A percentile compares a stretch with the other conserved stretches of the same genome.
Evolutionary conservation across 37 sponge, comb jelly and placozoan species (phyloP).

Genomic region (Bolinopsis microptera): DNA sequence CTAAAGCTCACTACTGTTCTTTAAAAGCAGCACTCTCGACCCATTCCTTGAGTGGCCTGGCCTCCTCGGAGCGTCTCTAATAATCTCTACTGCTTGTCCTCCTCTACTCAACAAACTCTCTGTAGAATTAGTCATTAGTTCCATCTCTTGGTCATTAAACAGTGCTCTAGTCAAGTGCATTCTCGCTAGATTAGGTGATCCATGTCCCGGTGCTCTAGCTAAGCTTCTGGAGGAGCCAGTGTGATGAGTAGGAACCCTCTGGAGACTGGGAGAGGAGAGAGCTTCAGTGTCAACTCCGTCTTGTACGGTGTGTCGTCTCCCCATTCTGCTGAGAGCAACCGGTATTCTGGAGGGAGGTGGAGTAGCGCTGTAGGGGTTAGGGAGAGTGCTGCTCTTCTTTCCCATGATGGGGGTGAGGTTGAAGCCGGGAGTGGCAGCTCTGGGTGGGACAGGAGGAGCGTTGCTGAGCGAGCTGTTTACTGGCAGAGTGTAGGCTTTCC

Average conservation of each 20-base stretch:
- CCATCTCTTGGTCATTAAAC: neutral
- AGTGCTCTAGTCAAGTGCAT: neutral
- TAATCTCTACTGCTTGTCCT: no score
- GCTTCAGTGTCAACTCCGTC: neutral
- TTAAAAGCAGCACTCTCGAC: conserved; percentile 9
- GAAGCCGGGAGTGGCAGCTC: neutral
- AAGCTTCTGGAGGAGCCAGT: neutral
- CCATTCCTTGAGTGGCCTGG: conserved; percentile 43
- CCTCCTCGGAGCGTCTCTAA: neutral
- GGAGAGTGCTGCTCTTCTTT: conserved; percentile 49
- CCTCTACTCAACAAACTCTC: conserved; percentile 5
- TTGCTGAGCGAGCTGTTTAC: neutral
- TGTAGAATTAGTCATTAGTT: neutral
- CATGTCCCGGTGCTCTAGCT: neutral
- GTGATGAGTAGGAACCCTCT: neutral
- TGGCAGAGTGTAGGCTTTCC: neutral
- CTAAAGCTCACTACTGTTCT: conserved; percentile 11
- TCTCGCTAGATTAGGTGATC: neutral
- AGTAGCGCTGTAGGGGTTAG: neutral
- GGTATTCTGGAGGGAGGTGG: neutral
- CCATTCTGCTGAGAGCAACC: neutral
- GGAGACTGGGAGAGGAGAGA: neutral
- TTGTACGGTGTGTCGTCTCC: conserved; percentile 21
- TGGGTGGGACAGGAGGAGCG: conserved; percentile 30
- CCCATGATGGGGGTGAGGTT: neutral